phyloP scores from a whole-genome alignment of 2,797 vertebrate genomes.

The Danio albolineatus region DNA sequence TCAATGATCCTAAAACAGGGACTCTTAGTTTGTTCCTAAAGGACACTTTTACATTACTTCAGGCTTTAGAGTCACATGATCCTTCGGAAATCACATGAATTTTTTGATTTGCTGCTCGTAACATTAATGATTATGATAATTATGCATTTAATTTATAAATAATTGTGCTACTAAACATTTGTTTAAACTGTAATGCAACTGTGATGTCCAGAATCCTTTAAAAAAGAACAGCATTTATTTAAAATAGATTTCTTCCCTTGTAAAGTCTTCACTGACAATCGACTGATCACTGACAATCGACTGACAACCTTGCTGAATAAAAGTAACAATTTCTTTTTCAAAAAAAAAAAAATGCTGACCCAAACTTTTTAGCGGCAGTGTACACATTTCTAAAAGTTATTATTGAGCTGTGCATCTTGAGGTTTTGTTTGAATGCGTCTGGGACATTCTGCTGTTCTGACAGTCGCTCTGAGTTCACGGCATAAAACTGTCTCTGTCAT shows the following conservation, averaged over 20 bases:
- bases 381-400: not conserved
- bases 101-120: not conserved
- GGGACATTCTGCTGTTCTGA: not conserved
- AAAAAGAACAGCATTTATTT: not conserved
- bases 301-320: not conserved
- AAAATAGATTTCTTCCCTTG: not conserved
- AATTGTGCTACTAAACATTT: too few species aligned
- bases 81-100: not conserved
- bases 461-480: not conserved
- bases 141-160: too few species aligned
- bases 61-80: not conserved
- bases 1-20: too few species aligned
- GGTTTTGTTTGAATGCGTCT: not conserved
- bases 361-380: not conserved
- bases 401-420: not conserved
- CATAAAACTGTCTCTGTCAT: slow-evolving; percentile 18
- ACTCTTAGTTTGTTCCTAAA: too few species aligned
- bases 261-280: too few species aligned
- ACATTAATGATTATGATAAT: too few species aligned
- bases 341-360: not conserved
- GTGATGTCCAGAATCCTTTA: too few species aligned
- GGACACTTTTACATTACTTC: not conserved
- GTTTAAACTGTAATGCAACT: too few species aligned
- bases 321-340: not conserved
- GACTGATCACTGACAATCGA: not conserved